Evolutionary conservation across 2,888 invertebrate species (phyloP), one percentile per base, ranked within the genome.

Genomic region (Lochmaea crataegi): DNA sequence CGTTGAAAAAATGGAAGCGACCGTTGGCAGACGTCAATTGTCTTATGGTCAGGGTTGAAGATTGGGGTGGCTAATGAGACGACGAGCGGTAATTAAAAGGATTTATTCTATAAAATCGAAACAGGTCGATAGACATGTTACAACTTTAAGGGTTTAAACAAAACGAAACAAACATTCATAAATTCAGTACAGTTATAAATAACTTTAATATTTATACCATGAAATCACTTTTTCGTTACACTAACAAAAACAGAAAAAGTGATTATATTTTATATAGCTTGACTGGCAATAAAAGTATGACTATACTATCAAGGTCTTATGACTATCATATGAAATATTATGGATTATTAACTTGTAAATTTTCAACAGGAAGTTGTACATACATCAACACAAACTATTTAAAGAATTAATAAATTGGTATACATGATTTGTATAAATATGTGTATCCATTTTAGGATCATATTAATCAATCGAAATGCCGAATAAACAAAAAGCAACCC

Each of bases 221-320:
- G 16, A 66, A 66, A 56, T 53, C 41, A 66, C 18, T 5, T 42
- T 58, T 11, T 66, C 56, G 56, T 41, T 56, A 22, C 38, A 56
- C 16, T 14, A 65, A 51, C 45, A 38, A 10, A 22, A 42, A 22
- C 48, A 14, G 56, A 7, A 66, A 56, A 66, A 66, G 56, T 53
- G 38, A 56, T 65, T 65, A 22, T 45, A 66, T 66, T 38, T 38
- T 38, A 38, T 38, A 38, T 38, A 38, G 32, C 32, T 38, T 38
- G 7, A 38, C 32, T 32, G 22, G 38, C 32, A 66, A 66, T 26
- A 56, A 66, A 38, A 65, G 9, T 58, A 58, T 12, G 22, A 9
- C 22, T 58, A 38, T 60, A 60, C 4, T 51, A 58, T 32, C 61
- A 66, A 66, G 66, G 66, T 57, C 42, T 66, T 66, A 42, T 57